Base-by-base conservation (phyloP, 2,797 vertebrate genomes). In the Eurystomus glaucurus region DNA sequence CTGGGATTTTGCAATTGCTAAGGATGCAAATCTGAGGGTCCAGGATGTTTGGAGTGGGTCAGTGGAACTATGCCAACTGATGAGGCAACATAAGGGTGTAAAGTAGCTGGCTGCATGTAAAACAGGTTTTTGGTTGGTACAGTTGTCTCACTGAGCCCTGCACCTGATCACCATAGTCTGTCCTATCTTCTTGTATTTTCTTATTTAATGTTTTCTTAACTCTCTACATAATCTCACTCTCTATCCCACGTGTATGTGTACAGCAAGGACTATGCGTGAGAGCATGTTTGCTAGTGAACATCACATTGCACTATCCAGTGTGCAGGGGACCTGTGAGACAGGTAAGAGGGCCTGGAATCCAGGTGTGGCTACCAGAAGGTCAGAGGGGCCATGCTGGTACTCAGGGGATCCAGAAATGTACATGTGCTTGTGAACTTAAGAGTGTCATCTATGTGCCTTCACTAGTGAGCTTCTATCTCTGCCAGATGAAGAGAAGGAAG, bases 211-310 rank as follows among this genome's bases (percentile, higher is more conserved):
- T 33, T 39, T 61, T 70, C 22, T 70, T 41, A 78, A 68, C 43
- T 68, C 23, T 26, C 31, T 60, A 13, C 25, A 25, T 60, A 45
- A 46, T 51, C n/a, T 85, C 61, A 57, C 33, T 51, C 58, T 69
- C 21, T 33, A 31, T 37, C 28, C 26, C 11, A 16, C 1, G 5
- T 11, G 10, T 26, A 50, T 4, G 16, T 4, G 8, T 37, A 52
- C 2, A 2, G 39, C 39, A 69, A 74, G 14, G 23, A 70, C 37
- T 39, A 70, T 6, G 13, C 33, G 14, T 21, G 21, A 70, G 46
- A 4, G 10, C 3, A 3, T 19, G 0, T 48, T 60, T 41, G 10
- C 45, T 39, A 82, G 14, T 1, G 0, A 65, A 31, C 7, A 33
- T 28, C 29, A 71, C 35, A 51, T 10, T 31, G 10, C 13, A 37